Conservation (phyloP, 2,113 vertebrate species). For the Cyanoliseus patagonus region DNA sequence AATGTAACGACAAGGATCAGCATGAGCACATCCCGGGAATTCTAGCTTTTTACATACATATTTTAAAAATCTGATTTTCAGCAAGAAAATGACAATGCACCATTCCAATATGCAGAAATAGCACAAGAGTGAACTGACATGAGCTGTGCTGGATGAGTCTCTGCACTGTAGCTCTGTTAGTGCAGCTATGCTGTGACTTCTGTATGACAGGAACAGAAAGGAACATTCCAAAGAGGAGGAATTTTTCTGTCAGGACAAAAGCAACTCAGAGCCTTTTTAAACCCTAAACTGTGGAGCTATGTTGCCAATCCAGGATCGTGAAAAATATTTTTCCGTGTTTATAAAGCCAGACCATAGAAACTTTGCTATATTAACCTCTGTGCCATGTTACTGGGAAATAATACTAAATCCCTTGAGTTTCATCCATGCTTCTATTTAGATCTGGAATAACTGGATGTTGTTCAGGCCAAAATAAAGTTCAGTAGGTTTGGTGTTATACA, state of each 20-base stretch:
- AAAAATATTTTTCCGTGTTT: neutral
- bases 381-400: neutral
- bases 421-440: neutral
- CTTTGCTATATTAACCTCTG: neutral
- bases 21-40: neutral
- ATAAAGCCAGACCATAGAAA: neutral
- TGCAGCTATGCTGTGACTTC: neutral
- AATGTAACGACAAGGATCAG: neutral
- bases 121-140: neutral
- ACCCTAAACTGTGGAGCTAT: neutral
- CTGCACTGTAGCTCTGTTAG: neutral
- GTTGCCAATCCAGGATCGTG: neutral
- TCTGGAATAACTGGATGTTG: neutral
- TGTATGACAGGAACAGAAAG: neutral
- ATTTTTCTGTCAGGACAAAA: neutral
- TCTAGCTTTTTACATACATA: neutral
- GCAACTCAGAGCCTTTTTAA: neutral
- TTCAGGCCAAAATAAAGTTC: neutral
- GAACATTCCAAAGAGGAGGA: neutral
- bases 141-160: neutral
- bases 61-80: neutral
- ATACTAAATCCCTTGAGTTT: neutral
- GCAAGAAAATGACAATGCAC: neutral
- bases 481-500: neutral
- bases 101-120: neutral